Base-by-base conservation (phyloP, 2,797 vertebrate species). In the Garrulus glandarius region DNA sequence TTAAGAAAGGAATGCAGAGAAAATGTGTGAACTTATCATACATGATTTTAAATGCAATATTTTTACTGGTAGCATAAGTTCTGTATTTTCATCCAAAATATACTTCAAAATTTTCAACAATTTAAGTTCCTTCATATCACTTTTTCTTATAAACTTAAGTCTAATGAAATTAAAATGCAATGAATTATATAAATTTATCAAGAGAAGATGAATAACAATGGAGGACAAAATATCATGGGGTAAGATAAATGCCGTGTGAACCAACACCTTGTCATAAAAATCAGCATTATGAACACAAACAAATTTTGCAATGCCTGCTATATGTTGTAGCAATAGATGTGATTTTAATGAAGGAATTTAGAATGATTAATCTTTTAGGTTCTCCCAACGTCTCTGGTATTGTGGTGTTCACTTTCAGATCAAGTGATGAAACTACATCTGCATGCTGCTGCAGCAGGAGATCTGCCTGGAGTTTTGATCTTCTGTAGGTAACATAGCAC, bases 291-390 rank as follows among this genome's bases (percentile, higher is more conserved):
- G 36, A 65, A 69, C 34, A 44, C 9, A 91, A 82, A 53, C 9
- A 60, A 20, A 26, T 71, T 91, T 86, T 87, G 6, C 27, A 84
- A 56, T 60, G 23, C 5, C 67, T 64, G 6, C 19, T 72, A 2
- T 57, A 61, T 83, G 26, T 29, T 74, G 11, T 32, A 50, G 36
- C 34, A 84, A 84, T 21, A 86, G 39, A 39, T 70, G 18, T 52
- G 52, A 81, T 69, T 85, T 85, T 52, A 63, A 39, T 76, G 79
- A 87, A 94, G 68, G 14, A 79, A 71, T 57, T 84, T 43, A 53
- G 16, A 18, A 23, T 39, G 39, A 89, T 76, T 65, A 65, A 30
- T 61, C 18, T 55, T 67, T 57, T 27, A 79, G 37, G 39, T 67
- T 69, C 16, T 76, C 14, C 26, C 2, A 2, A 13, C 7, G 0